Percentiles rank a stretch among this genome's conserved stretches.
These are phyloP conservation scores for Amazona guildingii DNA, from an alignment of 2,113 vertebrate species.

Conservation along the genomic window DNA sequence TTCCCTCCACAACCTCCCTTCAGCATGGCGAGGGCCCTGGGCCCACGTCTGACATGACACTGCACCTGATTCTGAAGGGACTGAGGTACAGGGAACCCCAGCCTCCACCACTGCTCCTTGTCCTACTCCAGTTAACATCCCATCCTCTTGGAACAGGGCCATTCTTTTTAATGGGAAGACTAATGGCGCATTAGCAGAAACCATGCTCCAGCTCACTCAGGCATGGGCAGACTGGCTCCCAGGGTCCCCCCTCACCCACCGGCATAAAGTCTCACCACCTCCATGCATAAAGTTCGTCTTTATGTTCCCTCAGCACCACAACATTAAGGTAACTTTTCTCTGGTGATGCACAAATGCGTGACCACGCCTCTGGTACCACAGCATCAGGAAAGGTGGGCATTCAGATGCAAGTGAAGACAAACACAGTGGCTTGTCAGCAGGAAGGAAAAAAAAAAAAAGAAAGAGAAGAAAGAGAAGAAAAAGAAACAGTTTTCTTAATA, in stretches of 20 bases:
- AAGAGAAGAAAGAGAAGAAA: background rate
- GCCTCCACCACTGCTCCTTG: fast-evolving
- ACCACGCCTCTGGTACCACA: background rate
- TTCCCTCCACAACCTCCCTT: background rate
- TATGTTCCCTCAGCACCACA: background rate
- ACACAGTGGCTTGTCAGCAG: background rate
- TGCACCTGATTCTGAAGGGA: fast-evolving
- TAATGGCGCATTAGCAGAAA: fast-evolving
- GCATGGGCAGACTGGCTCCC: fast-evolving
- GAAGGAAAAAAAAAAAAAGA: background rate
- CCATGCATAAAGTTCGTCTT: background rate
- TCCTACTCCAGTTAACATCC: background rate
- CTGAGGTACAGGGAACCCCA: background rate
- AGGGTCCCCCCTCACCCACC: fast-evolving
- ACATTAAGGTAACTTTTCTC: background rate
- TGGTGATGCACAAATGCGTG: background rate
- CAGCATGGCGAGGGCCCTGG: fast-evolving
- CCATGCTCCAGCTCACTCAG: background rate
- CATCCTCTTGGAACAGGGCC: fast-evolving
- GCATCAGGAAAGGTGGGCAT: background rate
- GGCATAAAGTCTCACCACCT: background rate
- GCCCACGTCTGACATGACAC: background rate
- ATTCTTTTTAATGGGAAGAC: fast-evolving
- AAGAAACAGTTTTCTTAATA: background rate
- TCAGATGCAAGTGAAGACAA: background rate